Evolutionary conservation across 1,140 invertebrate species (phyloP).

Genomic region (Pseudomyrmex cubaensis): DNA sequence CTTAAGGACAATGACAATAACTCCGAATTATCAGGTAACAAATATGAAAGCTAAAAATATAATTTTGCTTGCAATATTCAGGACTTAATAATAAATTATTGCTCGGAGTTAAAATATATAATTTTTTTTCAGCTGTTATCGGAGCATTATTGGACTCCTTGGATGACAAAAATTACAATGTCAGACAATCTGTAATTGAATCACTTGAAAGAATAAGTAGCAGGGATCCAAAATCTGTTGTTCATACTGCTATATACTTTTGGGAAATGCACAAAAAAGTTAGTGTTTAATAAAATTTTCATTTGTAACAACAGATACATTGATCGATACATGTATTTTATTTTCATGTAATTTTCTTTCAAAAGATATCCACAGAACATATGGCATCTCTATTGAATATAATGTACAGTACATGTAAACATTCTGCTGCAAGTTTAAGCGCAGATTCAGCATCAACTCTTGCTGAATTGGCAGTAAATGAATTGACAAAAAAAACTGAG

Average conservation of each 20-base stretch:
- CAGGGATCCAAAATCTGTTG: constrained; percentile 85
- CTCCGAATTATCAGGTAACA: constrained; percentile 46
- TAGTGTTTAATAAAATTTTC: constrained; percentile 41
- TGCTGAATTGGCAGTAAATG: constrained; percentile 78
- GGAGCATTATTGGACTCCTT: constrained; percentile 86
- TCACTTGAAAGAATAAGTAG: constrained; percentile 87
- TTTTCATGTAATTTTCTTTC: constrained; percentile 1
- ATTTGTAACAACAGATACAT: background rate
- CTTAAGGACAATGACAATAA: constrained; percentile 12
- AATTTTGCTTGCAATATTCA: background rate
- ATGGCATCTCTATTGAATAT: constrained; percentile 82
- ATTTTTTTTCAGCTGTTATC: constrained; percentile 85
- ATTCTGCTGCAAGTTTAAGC: constrained; percentile 76
- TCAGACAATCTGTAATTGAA: constrained; percentile 84
- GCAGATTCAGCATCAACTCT: constrained; percentile 77
- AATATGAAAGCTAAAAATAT: background rate
- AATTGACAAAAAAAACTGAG: constrained; percentile 79
- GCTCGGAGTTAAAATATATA: background rate
- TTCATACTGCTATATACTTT: constrained; percentile 84
- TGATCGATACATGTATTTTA: background rate
- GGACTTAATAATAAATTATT: background rate
- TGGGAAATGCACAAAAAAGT: constrained; percentile 85
- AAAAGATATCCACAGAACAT: constrained; percentile 82
- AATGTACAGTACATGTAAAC: constrained; percentile 85
- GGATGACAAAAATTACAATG: constrained; percentile 87